These are phyloP conservation scores for Aporophyla nigra DNA, from an alignment of 2,888 invertebrate species.

Conservation along the genomic window DNA sequence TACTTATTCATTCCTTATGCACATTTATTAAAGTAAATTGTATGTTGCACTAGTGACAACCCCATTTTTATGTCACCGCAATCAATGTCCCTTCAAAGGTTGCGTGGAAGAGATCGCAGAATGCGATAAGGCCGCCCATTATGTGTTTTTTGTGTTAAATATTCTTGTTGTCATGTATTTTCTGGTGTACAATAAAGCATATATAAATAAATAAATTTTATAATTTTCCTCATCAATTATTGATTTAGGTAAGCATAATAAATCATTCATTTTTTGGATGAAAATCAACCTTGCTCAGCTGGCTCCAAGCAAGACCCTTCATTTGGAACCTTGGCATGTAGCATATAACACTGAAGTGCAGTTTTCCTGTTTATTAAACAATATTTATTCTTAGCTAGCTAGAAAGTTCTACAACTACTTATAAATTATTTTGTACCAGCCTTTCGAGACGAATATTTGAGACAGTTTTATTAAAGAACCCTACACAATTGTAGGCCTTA, in stretches of 20 bases:
- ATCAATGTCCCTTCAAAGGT: too few species aligned
- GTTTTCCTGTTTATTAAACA: conserved; percentile 24
- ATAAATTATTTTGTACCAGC: not conserved
- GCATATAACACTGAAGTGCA: not conserved
- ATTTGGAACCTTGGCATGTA: conserved; percentile 6
- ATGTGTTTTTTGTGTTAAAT: too few species aligned
- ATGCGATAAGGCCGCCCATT: too few species aligned
- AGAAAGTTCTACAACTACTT: not conserved
- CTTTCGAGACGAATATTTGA: not conserved
- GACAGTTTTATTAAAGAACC: not conserved
- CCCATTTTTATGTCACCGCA: too few species aligned
- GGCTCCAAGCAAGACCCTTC: conserved; percentile 17
- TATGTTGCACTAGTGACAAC: too few species aligned
- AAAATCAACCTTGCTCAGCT: not conserved
- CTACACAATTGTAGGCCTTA: not conserved
- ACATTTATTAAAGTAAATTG: too few species aligned
- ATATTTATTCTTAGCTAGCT: not conserved
- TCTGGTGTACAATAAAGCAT: too few species aligned
- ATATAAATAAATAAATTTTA: too few species aligned
- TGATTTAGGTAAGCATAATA: not conserved
- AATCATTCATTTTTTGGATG: not conserved
- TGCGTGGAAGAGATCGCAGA: too few species aligned
- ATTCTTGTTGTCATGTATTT: too few species aligned
- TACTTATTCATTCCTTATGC: not conserved
- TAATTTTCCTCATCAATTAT: too few species aligned